Evolutionary conservation across 2,113 vertebrate species (phyloP).

Genomic region (Pollimyrus isidori): DNA sequence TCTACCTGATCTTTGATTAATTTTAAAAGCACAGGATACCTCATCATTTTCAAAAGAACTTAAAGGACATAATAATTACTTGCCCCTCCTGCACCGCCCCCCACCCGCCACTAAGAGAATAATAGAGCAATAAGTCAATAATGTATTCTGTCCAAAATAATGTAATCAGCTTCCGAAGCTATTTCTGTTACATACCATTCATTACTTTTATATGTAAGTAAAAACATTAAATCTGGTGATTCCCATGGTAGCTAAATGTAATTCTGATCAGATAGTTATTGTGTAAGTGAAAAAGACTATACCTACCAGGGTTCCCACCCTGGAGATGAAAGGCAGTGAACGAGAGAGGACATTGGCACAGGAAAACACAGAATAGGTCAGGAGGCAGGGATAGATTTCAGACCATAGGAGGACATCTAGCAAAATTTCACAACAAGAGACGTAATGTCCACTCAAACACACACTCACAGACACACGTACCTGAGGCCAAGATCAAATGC

Average conservation of each 20-base stretch:
- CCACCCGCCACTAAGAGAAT: not conserved
- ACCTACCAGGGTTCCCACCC: not conserved
- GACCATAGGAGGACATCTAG: not conserved
- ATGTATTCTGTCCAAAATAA: not conserved
- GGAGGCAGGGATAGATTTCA: not conserved
- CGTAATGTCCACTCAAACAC: not conserved
- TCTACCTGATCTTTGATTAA: not conserved
- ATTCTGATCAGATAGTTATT: not conserved
- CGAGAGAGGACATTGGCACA: not conserved
- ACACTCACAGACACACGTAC: not conserved
- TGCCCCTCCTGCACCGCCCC: not conserved
- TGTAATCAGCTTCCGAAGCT: not conserved
- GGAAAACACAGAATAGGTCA: not conserved
- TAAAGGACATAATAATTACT: not conserved
- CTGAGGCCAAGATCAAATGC: not conserved
- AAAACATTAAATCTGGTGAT: not conserved
- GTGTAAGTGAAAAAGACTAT: not conserved
- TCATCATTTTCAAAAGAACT: not conserved
- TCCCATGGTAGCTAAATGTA: not conserved
- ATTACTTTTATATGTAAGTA: not conserved
- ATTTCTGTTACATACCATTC: not conserved
- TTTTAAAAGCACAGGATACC: not conserved
- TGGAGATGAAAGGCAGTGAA: not conserved
- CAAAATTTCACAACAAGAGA: not conserved
- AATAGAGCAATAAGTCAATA: not conserved